Evolutionary conservation across 2,113 vertebrate genomes (phyloP).

Genomic region (Odocoileus virginianus): DNA sequence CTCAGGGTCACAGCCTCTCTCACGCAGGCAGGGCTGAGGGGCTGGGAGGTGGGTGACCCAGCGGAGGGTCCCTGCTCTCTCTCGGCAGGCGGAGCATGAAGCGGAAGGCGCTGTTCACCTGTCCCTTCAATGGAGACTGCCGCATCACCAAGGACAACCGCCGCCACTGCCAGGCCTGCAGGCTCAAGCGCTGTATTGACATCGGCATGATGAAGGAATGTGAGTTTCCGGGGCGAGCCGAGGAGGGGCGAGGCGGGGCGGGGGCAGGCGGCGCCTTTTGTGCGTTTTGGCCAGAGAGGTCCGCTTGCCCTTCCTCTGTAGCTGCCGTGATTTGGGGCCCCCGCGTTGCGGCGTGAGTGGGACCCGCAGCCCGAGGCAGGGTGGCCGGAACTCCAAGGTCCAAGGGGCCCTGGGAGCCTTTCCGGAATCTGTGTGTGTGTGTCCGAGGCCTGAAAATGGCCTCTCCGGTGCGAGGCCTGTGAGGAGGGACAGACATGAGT

Average conservation of each 20-base stretch:
- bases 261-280: accelerated
- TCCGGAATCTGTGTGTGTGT: neutral
- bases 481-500: neutral
- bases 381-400: neutral
- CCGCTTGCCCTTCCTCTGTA: neutral
- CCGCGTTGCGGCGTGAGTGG: neutral
- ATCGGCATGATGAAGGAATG: conserved; percentile 99
- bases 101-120: conserved; percentile 93
- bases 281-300: neutral
- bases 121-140: conserved; percentile 94
- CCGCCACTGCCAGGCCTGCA: conserved; percentile 96
- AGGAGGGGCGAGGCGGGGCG: neutral
- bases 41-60: neutral
- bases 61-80: neutral
- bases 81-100: conserved; percentile 95
- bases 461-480: neutral
- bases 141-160: conserved; percentile 99
- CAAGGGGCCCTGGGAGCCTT: neutral
- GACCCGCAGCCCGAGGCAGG: neutral
- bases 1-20: neutral
- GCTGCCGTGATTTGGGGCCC: accelerated
- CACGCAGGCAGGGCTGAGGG: neutral
- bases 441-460: neutral
- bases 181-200: conserved; percentile 95
- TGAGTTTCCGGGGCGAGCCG: conserved; percentile 80